phyloP scores from a whole-genome alignment of 1,140 invertebrate species.

The Heliothis virescens region DNA sequence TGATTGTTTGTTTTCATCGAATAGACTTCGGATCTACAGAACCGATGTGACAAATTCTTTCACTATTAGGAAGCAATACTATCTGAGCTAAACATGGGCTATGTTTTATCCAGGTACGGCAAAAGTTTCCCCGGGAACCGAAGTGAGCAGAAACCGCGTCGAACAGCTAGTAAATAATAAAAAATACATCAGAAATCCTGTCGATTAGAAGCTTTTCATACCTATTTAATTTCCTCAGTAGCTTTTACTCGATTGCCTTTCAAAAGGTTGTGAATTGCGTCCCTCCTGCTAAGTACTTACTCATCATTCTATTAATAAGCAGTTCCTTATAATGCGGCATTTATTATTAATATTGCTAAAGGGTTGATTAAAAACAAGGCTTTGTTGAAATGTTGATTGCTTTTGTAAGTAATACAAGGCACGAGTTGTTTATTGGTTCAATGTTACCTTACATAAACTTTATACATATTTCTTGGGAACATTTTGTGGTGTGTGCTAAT shows the following conservation, averaged over 20 bases:
- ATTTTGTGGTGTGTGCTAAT: too few species aligned
- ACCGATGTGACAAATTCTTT: too few species aligned
- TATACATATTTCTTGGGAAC: too few species aligned
- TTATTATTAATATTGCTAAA: conserved; percentile 14
- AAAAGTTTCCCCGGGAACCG: too few species aligned
- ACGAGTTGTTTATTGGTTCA: conserved; percentile 9
- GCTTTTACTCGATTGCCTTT: not conserved
- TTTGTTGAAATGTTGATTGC: conserved; percentile 19
- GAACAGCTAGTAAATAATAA: not conserved
- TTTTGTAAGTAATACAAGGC: conserved; percentile 3
- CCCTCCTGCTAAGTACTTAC: not conserved
- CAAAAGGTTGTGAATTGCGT: not conserved
- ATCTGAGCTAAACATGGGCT: too few species aligned
- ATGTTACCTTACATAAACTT: not conserved
- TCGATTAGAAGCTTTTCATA: not conserved
- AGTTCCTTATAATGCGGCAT: not conserved
- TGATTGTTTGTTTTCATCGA: too few species aligned
- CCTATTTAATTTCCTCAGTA: conserved; percentile 12
- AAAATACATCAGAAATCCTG: not conserved
- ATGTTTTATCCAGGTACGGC: too few species aligned
- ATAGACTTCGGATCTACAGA: too few species aligned
- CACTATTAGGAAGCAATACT: too few species aligned
- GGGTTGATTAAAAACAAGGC: conserved; percentile 8
- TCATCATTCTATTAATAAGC: conserved; percentile 8
- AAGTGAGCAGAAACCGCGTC: too few species aligned